These are phyloP conservation scores for Cacoxenus indagator DNA, from an alignment of 2,888 invertebrate genomes.

Conservation along the genomic window DNA sequence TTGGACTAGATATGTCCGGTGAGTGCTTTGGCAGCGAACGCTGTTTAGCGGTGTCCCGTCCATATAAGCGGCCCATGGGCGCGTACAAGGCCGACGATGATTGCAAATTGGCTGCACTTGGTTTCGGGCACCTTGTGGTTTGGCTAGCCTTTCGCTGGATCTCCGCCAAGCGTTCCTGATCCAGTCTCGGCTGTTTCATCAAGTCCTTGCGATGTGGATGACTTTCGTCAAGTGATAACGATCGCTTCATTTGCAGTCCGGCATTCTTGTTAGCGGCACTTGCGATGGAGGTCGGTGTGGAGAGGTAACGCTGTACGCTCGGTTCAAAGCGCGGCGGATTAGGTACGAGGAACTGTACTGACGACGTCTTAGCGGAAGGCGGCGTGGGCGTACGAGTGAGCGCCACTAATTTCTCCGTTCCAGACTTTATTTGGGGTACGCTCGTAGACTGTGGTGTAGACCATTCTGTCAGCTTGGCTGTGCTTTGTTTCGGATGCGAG, in stretches of 20 bases:
- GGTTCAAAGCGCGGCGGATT: constrained; percentile 54
- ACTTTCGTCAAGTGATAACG: constrained; percentile 64
- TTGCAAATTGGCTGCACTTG: constrained; percentile 14
- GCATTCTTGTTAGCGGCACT: constrained; percentile 65
- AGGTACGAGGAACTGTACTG: constrained; percentile 63
- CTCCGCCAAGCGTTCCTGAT: constrained; percentile 43
- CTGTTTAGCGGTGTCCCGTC: constrained; percentile 37
- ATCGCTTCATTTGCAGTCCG: constrained; percentile 55
- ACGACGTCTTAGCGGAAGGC: background rate
- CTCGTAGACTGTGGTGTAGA: background rate
- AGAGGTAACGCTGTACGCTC: constrained; percentile 54
- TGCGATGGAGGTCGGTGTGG: constrained; percentile 67
- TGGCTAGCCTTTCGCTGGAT: background rate
- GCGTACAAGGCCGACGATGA: constrained; percentile 18
- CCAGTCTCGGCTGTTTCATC: constrained; percentile 58
- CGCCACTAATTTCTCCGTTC: background rate
- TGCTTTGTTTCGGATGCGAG: background rate
- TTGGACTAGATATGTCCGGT: constrained; percentile 28
- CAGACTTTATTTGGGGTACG: background rate
- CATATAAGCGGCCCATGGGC: constrained; percentile 38
- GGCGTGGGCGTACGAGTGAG: constrained; percentile 10
- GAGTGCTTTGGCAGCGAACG: constrained; percentile 41
- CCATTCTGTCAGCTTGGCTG: background rate
- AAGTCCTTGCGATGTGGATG: constrained; percentile 37
- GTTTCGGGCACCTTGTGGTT: constrained; percentile 17